phyloP scores from a whole-genome alignment of 2,888 invertebrate genomes.

The Onthophagus sagittarius region DNA sequence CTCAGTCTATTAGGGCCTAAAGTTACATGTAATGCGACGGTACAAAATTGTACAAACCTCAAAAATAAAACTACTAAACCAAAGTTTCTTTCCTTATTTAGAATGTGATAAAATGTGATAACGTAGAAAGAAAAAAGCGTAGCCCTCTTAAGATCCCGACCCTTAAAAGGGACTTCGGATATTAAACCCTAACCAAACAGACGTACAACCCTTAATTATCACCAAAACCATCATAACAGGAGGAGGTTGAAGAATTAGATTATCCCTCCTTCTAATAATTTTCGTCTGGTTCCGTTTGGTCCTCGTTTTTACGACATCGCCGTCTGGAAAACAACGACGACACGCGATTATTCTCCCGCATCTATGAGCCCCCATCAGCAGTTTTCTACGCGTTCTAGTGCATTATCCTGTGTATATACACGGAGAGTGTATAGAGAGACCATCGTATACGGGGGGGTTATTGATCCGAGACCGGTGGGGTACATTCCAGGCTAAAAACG shows the following conservation, averaged over 20 bases:
- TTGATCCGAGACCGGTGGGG: not conserved
- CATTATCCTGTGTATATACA: not conserved
- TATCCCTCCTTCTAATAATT: not conserved
- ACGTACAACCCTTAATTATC: not conserved
- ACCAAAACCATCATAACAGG: not conserved
- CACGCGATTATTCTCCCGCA: not conserved
- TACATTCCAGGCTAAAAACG: not conserved
- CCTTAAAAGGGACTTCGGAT: not conserved
- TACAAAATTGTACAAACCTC: too few species aligned
- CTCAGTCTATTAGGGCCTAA: too few species aligned
- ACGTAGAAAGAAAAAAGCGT: not conserved
- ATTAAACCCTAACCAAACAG: not conserved
- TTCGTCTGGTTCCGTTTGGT: not conserved
- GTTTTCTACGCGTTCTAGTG: not conserved
- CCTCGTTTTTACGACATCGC: not conserved
- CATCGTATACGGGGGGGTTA: not conserved
- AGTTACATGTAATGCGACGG: too few species aligned
- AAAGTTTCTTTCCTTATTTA: too few species aligned
- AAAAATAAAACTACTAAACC: too few species aligned
- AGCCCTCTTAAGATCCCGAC: not conserved
- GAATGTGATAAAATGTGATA: not conserved
- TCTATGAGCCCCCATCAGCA: not conserved
- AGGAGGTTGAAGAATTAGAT: not conserved
- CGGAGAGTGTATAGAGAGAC: not conserved
- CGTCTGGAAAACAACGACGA: not conserved